These are phyloP conservation scores for Phaethornis superciliosus DNA, from an alignment of 2,113 vertebrate genomes.

Conservation along the genomic window DNA sequence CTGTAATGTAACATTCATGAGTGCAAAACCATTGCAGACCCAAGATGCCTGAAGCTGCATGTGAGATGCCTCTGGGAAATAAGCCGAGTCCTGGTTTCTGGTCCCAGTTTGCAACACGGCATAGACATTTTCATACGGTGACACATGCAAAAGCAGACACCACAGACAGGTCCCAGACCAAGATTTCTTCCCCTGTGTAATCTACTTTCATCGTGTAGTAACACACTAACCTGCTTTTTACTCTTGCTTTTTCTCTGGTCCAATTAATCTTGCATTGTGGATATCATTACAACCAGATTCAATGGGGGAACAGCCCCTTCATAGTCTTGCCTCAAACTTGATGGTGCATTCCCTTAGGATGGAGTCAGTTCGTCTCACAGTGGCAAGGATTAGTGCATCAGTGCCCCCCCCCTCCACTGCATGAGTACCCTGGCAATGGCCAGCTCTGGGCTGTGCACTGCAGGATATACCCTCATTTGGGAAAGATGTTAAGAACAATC, in stretches of 20 bases:
- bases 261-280: not conserved
- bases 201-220: not conserved
- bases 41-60: not conserved
- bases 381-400: not conserved
- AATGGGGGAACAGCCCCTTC: not conserved
- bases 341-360: not conserved
- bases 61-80: not conserved
- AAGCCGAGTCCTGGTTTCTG: not conserved
- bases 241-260: not conserved
- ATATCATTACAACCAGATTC: not conserved
- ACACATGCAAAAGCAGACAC: not conserved
- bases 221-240: not conserved
- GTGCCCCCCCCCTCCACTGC: fast-evolving
- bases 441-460: not conserved
- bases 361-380: not conserved
- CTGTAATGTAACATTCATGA: not conserved
- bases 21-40: not conserved
- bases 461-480: not conserved
- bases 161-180: not conserved
- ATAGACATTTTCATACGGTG: not conserved
- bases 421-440: not conserved
- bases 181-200: not conserved
- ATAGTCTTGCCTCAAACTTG: not conserved
- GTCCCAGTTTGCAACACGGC: fast-evolving
- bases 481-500: not conserved